A percentile compares a stretch with the other conserved stretches of the same genome.
Conservation (phyloP, 2,797 vertebrate species). For the Sparidentex hasta region DNA sequence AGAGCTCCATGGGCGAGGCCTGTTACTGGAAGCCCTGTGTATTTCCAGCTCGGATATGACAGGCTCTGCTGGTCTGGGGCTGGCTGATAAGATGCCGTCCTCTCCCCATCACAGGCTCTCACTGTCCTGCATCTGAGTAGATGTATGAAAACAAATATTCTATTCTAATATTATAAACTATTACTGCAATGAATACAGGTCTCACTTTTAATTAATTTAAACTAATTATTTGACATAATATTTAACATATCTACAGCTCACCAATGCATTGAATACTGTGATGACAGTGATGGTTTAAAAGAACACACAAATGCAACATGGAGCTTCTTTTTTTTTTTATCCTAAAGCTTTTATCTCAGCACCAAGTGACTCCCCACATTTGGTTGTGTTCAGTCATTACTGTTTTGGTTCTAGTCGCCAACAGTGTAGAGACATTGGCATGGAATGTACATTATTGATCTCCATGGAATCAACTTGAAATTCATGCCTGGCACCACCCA, state of each 20-base stretch:
- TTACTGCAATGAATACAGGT: too few species aligned
- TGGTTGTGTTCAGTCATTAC: neutral
- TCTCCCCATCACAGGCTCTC: slow-evolving; percentile 84
- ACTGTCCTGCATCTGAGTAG: slow-evolving; percentile 85
- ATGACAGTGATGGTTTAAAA: neutral
- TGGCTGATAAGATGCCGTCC: slow-evolving; percentile 94
- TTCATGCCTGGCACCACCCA: neutral
- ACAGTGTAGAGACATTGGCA: neutral
- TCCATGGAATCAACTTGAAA: neutral
- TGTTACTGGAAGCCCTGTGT: slow-evolving; percentile 87
- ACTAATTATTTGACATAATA: neutral
- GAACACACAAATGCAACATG: neutral
- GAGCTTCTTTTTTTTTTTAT: neutral
- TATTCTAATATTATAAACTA: too few species aligned
- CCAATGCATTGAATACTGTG: neutral
- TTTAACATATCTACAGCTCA: neutral
- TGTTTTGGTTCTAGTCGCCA: neutral
- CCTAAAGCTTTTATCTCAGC: neutral
- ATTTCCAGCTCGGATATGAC: slow-evolving; percentile 90
- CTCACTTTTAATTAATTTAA: neutral
- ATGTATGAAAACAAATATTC: slow-evolving; percentile 89
- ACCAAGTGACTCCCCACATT: neutral
- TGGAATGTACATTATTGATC: neutral
- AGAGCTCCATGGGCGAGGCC: slow-evolving; percentile 87
- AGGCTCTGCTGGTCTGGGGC: slow-evolving; percentile 90